These are phyloP conservation scores for Xylota sylvarum DNA, from an alignment of 2,888 invertebrate species.

Conservation along the genomic window DNA sequence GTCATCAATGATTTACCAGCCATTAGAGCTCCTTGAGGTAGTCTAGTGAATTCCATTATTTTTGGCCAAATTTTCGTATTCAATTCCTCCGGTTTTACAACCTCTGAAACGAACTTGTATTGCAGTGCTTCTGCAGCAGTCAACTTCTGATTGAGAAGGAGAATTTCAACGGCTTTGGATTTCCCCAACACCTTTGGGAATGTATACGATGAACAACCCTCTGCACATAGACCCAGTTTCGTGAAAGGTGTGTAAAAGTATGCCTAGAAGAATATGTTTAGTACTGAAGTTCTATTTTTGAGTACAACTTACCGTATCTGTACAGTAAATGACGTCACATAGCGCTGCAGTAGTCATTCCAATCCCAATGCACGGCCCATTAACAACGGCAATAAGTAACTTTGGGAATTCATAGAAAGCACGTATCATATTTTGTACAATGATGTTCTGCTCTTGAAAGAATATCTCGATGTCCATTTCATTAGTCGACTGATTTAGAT, in stretches of 20 bases:
- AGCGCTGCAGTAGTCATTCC: slow-evolving; percentile 90
- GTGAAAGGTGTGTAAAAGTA: slow-evolving; percentile 96
- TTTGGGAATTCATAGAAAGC: slow-evolving; percentile 95
- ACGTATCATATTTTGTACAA: slow-evolving; percentile 88
- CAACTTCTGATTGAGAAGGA: slow-evolving; percentile 91
- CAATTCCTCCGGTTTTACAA: slow-evolving; percentile 89
- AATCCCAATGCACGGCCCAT: slow-evolving; percentile 98
- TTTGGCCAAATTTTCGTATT: slow-evolving; percentile 87
- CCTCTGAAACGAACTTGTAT: slow-evolving; percentile 91
- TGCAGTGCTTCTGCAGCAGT: slow-evolving; percentile 91
- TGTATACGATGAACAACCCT: slow-evolving; percentile 94
- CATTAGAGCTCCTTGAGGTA: slow-evolving; percentile 87
- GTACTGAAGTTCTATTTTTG: not conserved
- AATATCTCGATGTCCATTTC: slow-evolving; percentile 80
- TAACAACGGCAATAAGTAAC: slow-evolving; percentile 93
- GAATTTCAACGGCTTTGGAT: slow-evolving; percentile 89
- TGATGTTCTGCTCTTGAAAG: slow-evolving; percentile 79
- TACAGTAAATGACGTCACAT: slow-evolving; percentile 95
- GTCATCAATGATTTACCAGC: slow-evolving; percentile 90
- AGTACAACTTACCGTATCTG: slow-evolving; percentile 88
- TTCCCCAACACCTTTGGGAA: slow-evolving; percentile 94
- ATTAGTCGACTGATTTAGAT: slow-evolving; percentile 73
- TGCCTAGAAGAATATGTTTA: slow-evolving; percentile 87
- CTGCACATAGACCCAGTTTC: slow-evolving; percentile 93
- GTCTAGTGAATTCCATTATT: slow-evolving; percentile 86